Percentiles rank a stretch among this genome's conserved stretches.
Evolutionary conservation across 2,113 vertebrate genomes (phyloP).

Genomic region (Speoplatyrhinus poulsoni): DNA sequence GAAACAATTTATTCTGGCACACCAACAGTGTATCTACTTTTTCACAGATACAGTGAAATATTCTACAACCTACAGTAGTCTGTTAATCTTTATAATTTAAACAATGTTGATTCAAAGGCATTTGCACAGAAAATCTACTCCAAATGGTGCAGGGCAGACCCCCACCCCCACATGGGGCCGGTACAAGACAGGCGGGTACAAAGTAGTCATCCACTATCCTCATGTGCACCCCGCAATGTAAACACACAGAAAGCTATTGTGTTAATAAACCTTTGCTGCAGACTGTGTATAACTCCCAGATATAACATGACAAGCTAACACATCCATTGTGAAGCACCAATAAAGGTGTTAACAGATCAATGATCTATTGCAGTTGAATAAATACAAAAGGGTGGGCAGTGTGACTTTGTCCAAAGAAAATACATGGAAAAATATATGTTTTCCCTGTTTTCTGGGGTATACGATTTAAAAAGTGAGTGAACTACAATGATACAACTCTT

Average conservation of each 20-base stretch:
- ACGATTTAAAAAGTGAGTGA: too few species aligned
- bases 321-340: too few species aligned
- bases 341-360: too few species aligned
- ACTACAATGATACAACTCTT: too few species aligned
- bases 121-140: conserved; percentile 57
- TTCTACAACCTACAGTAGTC: neutral
- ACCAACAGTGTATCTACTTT: neutral
- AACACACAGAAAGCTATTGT: conserved; percentile 29
- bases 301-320: too few species aligned
- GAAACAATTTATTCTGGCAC: neutral
- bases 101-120: conserved; percentile 34
- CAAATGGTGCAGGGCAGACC: conserved; percentile 64
- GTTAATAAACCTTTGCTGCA: too few species aligned
- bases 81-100: neutral
- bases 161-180: conserved; percentile 43
- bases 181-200: conserved; percentile 25
- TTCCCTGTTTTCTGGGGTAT: too few species aligned
- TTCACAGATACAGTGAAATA: neutral
- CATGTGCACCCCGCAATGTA: conserved; percentile 51
- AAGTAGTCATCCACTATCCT: conserved; percentile 27
- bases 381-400: too few species aligned
- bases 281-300: too few species aligned
- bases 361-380: too few species aligned
- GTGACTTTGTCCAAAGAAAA: too few species aligned
- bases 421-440: too few species aligned